Base-by-base conservation (phyloP, 1,140 invertebrate genomes). In the Diorhabda carinulata region DNA sequence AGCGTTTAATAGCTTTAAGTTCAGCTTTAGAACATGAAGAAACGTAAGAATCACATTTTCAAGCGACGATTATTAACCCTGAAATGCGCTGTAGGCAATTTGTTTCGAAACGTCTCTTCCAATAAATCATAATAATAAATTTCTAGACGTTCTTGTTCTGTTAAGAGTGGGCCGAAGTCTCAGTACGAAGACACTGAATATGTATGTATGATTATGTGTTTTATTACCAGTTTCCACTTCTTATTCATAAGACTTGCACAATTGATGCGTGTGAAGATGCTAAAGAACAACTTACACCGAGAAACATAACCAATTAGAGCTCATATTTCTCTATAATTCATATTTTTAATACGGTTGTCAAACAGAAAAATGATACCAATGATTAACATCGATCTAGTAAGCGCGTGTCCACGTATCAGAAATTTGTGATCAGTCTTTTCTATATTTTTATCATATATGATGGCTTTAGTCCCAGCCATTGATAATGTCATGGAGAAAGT, bases 231-330 rank as follows among this genome's bases (percentile, higher is more conserved):
- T 67, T 25, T 42, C 45, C n/a, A 67, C 25, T 67, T 59, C 45
- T 67, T 60, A 61, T 61, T 67, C 66, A 52, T 67, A 61, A 67
- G 25, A 67, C 58, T 67, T 45, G 41, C 44, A 67, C 66, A 47
- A 56, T 57, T 65, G 5, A 40, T 47, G 44, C 56, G 41, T 56
- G 41, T 57, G 5, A 10, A 44, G 47, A 8, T n/a, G 47, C 47
- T 8, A 52, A 52, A 6, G 6, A n/a, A 52, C 6, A 8, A 52
- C n/a, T 52, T 52, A 52, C 47, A 52, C 47, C n/a, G n/a, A 52
- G 47, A 52, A 52, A 52, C 47, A 25, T 25, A 25, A 25, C 25
- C 25, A 25, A 25, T 25, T 25, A 25, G 25, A 25, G 25, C 25
- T 25, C 25, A 25, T 25, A 25, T 25, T 25, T 25, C 25, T 25